Percentiles rank a stretch among this genome's conserved stretches.
Evolutionary conservation across 1,140 invertebrate genomes (phyloP).

Genomic region (Euura lappo): DNA sequence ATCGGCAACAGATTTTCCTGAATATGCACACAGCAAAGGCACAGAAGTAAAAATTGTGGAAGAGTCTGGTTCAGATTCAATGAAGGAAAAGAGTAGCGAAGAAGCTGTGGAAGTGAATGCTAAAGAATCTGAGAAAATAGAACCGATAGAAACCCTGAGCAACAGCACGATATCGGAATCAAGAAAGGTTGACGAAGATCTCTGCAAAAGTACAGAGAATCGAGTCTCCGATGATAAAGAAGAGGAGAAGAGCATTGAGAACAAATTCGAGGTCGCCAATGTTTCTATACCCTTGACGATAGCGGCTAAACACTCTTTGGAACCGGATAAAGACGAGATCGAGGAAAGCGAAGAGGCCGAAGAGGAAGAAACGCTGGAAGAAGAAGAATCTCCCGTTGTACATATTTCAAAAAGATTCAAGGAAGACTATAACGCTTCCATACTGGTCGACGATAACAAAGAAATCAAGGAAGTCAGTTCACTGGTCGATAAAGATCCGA

Average conservation of each 20-base stretch:
- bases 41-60: neutral
- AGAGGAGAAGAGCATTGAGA: neutral
- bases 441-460: neutral
- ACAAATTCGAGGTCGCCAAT: neutral
- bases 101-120: neutral
- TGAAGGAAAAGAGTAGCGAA: neutral
- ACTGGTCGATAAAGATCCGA: neutral
- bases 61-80: neutral
- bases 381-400: conserved; percentile 4
- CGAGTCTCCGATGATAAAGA: neutral
- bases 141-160: neutral
- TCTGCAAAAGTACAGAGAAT: neutral
- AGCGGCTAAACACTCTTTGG: neutral
- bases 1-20: neutral
- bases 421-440: neutral
- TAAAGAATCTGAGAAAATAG: neutral
- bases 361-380: neutral
- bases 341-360: neutral
- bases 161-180: neutral
- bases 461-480: neutral
- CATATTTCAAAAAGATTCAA: conserved; percentile 12
- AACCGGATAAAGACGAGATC: neutral
- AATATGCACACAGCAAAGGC: neutral
- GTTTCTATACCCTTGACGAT: neutral
- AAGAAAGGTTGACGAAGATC: too few relatives aligned